Percentiles rank a stretch among this genome's conserved stretches.
Conservation (phyloP, 2,113 vertebrate species). For the Equus quagga region DNA sequence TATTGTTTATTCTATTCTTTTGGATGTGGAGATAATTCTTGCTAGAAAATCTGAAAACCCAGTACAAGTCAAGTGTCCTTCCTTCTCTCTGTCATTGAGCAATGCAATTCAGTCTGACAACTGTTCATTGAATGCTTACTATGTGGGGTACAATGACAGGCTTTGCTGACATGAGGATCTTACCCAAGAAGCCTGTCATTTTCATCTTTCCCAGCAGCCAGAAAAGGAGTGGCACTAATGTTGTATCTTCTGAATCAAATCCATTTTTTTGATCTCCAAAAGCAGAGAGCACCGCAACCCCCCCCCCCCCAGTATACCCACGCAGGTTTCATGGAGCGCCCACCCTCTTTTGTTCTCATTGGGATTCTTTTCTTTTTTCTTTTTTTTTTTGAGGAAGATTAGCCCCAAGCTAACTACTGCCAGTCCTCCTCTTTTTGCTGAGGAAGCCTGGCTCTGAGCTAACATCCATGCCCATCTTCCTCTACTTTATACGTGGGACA, state of each 20-base stretch:
- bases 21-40: background rate
- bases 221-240: background rate
- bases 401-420: too few relatives aligned
- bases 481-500: too few relatives aligned
- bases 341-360: background rate
- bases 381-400: too few relatives aligned
- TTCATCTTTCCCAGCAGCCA: background rate
- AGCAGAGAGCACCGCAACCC: background rate
- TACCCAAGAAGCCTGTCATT: background rate
- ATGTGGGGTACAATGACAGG: background rate
- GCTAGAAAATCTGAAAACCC: background rate
- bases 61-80: background rate
- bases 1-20: background rate
- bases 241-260: background rate
- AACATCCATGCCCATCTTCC: too few relatives aligned
- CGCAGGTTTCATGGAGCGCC: background rate
- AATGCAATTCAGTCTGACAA: background rate
- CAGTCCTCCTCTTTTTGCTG: too few relatives aligned
- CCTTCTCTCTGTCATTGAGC: background rate
- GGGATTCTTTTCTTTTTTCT: background rate
- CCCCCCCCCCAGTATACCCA: fast-evolving
- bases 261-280: background rate
- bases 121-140: background rate
- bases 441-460: too few relatives aligned
- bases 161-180: background rate